These are phyloP conservation scores for Odontomyia ornata DNA, from an alignment of 2,888 invertebrate species.

Conservation along the genomic window DNA sequence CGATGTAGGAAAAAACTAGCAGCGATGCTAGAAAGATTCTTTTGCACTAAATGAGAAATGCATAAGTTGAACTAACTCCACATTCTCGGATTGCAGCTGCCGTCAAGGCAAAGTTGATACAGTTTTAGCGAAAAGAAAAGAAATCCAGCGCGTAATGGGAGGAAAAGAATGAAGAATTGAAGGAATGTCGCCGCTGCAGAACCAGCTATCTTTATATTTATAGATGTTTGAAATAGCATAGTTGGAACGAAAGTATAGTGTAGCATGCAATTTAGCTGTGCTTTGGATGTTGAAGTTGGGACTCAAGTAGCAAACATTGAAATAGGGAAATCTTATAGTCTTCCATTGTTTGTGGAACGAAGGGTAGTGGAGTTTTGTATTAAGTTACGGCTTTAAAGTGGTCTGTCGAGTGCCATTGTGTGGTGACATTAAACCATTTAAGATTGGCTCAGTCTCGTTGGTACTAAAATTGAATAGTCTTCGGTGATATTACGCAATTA, in stretches of 20 bases:
- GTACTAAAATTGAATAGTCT: too few species aligned
- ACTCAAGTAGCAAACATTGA: neutral
- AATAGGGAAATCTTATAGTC: neutral
- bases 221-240: neutral
- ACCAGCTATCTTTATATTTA: neutral
- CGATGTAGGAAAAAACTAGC: neutral
- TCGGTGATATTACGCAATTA: too few species aligned
- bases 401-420: neutral
- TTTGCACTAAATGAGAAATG: neutral
- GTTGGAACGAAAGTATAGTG: neutral
- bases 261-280: neutral
- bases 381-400: neutral
- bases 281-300: neutral
- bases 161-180: neutral
- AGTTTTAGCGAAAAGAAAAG: neutral
- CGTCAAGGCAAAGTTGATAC: neutral
- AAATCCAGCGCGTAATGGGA: neutral
- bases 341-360: neutral
- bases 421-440: neutral
- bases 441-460: neutral
- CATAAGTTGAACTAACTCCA: neutral
- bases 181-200: neutral
- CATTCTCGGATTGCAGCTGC: neutral
- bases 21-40: neutral
- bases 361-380: constrained; percentile 1